Evolutionary conservation across 2,888 invertebrate genomes (phyloP).

Genomic region (Rhagium mordax): DNA sequence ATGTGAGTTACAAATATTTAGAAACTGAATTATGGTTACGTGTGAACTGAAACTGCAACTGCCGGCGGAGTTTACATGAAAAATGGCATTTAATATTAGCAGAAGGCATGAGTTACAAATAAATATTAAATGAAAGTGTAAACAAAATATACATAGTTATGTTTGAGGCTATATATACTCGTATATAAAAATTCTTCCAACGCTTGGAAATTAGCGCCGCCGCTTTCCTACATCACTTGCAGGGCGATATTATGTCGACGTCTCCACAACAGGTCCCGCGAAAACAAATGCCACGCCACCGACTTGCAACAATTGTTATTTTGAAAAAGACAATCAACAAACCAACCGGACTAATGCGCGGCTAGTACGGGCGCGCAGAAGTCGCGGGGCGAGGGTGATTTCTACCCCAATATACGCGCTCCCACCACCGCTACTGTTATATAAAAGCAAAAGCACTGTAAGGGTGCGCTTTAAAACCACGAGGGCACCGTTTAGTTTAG

Average conservation of each 20-base stretch:
- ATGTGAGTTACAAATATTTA: too few species aligned
- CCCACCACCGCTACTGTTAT: constrained; percentile 60
- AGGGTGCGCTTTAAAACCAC: constrained; percentile 73
- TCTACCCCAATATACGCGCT: constrained; percentile 54
- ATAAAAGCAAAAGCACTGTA: constrained; percentile 71
- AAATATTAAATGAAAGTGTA: too few species aligned
- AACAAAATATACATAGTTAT: too few species aligned
- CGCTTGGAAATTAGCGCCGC: neutral
- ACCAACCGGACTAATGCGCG: constrained; percentile 55
- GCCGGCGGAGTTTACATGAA: too few species aligned
- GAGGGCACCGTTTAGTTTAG: constrained; percentile 74
- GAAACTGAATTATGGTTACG: too few species aligned
- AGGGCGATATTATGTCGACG: neutral
- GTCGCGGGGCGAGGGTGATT: constrained; percentile 50
- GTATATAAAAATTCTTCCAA: neutral
- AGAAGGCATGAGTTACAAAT: too few species aligned
- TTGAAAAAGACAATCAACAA: constrained; percentile 24
- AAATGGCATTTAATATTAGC: too few species aligned
- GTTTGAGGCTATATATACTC: too few species aligned
- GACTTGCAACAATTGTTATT: constrained; percentile 29
- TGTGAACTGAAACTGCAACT: too few species aligned
- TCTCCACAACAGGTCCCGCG: constrained; percentile 1
- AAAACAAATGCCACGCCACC: constrained; percentile 7
- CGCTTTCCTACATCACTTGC: too few species aligned
- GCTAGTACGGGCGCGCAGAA: constrained; percentile 44